These are phyloP conservation scores for Bubalus kerabau DNA, from an alignment of 2,113 vertebrate species.

Conservation along the genomic window DNA sequence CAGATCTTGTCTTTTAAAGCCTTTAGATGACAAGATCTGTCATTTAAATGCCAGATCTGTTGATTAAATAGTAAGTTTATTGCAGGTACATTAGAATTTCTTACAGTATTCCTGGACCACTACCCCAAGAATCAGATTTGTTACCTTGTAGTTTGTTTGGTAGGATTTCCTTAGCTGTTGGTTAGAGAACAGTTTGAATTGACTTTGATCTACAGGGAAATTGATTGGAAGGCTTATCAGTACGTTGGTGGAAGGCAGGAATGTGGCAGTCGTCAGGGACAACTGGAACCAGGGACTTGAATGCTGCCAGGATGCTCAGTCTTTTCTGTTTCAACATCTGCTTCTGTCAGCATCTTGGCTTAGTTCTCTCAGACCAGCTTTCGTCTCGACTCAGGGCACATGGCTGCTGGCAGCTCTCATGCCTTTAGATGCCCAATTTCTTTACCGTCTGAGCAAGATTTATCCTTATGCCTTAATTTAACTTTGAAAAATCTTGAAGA, in stretches of 20 bases:
- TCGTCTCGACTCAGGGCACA: background rate
- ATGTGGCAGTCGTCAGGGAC: background rate
- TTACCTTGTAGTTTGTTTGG: background rate
- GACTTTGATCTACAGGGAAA: background rate
- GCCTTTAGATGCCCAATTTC: background rate
- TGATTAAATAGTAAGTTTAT: background rate
- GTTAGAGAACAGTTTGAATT: background rate
- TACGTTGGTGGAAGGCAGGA: background rate
- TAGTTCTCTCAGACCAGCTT: background rate
- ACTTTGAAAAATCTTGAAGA: background rate
- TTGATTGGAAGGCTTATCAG: background rate
- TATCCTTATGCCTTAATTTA: background rate
- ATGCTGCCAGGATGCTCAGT: background rate
- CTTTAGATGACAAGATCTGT: background rate
- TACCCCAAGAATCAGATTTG: background rate
- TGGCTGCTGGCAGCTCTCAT: background rate
- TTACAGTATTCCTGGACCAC: background rate
- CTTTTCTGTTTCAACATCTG: background rate
- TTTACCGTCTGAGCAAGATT: background rate
- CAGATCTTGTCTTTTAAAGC: background rate
- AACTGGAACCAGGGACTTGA: background rate
- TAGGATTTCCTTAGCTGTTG: background rate
- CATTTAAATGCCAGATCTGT: background rate
- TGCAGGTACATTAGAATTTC: background rate
- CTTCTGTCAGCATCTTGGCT: constrained; percentile 9